Percentiles rank a stretch among this genome's conserved stretches.
These are phyloP conservation scores for Arvicanthis niloticus DNA, from an alignment of 2,113 vertebrate genomes.

Conservation along the genomic window DNA sequence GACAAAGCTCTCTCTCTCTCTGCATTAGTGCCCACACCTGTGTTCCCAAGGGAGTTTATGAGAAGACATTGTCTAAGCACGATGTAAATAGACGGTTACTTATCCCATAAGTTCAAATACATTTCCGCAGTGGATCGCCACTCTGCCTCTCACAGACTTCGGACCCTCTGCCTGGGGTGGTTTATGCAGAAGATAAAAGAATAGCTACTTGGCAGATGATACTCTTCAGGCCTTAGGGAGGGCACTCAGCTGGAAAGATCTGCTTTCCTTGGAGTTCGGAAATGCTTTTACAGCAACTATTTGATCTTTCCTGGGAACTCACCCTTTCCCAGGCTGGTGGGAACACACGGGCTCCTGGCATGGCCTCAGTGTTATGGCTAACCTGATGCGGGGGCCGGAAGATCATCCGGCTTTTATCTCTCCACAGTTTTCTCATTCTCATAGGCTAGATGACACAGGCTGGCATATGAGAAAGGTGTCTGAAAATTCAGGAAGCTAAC, in stretches of 20 bases:
- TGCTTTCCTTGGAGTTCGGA: constrained; percentile 70
- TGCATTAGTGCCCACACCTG: neutral
- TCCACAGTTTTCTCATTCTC: constrained; percentile 11
- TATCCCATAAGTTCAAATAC: neutral
- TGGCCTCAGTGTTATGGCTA: constrained; percentile 9
- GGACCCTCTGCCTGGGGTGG: constrained; percentile 29
- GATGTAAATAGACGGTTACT: neutral
- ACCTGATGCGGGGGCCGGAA: constrained; percentile 4
- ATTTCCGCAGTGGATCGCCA: neutral
- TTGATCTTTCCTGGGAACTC: constrained; percentile 77
- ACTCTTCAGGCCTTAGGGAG: constrained; percentile 64
- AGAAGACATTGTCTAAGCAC: neutral
- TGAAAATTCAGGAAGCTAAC: neutral
- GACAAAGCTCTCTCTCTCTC: neutral
- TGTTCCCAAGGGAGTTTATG: neutral
- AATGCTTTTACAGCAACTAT: constrained; percentile 79
- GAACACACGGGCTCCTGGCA: constrained; percentile 52
- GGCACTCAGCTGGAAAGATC: constrained; percentile 74
- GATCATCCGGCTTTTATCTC: constrained; percentile 34
- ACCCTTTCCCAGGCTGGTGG: constrained; percentile 56
- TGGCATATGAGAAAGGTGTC: neutral
- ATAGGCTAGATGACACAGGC: constrained; percentile 24
- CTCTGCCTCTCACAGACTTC: constrained; percentile 52
- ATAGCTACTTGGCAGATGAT: constrained; percentile 67
- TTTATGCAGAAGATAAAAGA: constrained; percentile 52